These are phyloP conservation scores for Megalurothrips usitatus DNA, from an alignment of 2,888 invertebrate species.

Conservation along the genomic window DNA sequence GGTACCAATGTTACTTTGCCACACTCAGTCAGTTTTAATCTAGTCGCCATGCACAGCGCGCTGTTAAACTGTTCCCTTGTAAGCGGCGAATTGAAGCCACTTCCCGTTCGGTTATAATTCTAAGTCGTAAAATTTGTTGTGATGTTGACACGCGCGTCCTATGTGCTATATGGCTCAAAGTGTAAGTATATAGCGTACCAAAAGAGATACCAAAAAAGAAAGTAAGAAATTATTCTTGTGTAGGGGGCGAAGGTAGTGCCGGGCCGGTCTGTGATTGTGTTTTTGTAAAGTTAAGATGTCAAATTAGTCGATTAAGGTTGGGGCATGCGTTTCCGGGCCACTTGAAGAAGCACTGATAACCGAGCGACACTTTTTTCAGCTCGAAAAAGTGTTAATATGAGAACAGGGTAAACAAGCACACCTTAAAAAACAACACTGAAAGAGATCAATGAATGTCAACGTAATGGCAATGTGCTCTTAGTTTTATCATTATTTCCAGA, in stretches of 20 bases:
- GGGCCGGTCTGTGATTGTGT: conserved; percentile 25
- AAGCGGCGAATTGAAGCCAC: no score
- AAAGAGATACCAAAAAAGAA: background rate
- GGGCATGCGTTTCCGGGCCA: background rate
- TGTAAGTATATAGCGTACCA: conserved; percentile 5
- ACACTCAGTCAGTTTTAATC: conserved; percentile 11
- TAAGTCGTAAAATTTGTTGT: no score
- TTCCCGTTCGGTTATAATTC: no score
- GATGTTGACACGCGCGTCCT: background rate
- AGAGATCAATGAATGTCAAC: background rate
- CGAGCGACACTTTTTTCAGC: background rate
- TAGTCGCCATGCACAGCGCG: conserved; percentile 15
- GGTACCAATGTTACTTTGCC: background rate
- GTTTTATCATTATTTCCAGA: background rate
- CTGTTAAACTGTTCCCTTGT: background rate
- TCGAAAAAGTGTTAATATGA: conserved; percentile 14
- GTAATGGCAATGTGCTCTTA: background rate
- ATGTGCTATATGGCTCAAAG: conserved; percentile 11
- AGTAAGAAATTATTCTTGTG: conserved; percentile 17
- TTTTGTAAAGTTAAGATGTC: conserved; percentile 18
- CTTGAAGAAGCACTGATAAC: background rate
- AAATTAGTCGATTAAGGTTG: conserved; percentile 13
- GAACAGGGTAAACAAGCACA: conserved; percentile 26
- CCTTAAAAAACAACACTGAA: background rate
- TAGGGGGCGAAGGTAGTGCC: conserved; percentile 13